Base-by-base conservation (phyloP, 2,888 invertebrate genomes). In the Carcina quercana region DNA sequence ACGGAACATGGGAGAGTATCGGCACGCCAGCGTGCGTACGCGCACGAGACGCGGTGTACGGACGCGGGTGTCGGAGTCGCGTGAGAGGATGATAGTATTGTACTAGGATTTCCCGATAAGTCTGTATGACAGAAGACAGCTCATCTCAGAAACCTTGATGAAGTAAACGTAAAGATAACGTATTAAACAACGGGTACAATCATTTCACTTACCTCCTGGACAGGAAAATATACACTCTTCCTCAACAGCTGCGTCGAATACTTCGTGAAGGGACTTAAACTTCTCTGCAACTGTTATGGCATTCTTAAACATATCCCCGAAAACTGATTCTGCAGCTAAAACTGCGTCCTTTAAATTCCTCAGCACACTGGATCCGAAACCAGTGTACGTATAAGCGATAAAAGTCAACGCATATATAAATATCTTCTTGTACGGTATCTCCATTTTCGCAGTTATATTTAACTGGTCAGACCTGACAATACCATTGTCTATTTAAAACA, bases 221-320 rank as follows among this genome's bases (percentile, higher is more conserved):
- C 95, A 95, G 34, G 86, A 85, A 67, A 87, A 95, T 35, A 91
- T 65, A 52, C 95, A 95, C 35, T 91, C 87, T 64, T 95, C 95
- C 52, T 94, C 94, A 1, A 94, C 91, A 10, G 94, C 94, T 2
- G 93, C 92, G 71, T 94, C 91, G 51, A 95, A 91, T 3, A 94
- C 88, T 50, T 94, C 93, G 53, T 94, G 91, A 29, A 94, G 85
- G 8, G 89, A 89, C 51, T 88, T 88, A 50, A 95, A 90, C 59
- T 89, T 92, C 52, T 88, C 89, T 5, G 89, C 91, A 5, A 93
- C 87, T 12, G 89, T 89, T 37, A 92, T 88, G 11, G 89, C 86
- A 74, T 93, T 93, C 43, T 87, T 84, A 48, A 93, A 86, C 47
- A 92, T 86, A 62, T 93, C 92, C 7, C 92, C 91, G 60, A 94